Percentiles rank a stretch among this genome's conserved stretches.
Conservation (phyloP, 2,113 vertebrate genomes). For the Daboia siamensis region DNA sequence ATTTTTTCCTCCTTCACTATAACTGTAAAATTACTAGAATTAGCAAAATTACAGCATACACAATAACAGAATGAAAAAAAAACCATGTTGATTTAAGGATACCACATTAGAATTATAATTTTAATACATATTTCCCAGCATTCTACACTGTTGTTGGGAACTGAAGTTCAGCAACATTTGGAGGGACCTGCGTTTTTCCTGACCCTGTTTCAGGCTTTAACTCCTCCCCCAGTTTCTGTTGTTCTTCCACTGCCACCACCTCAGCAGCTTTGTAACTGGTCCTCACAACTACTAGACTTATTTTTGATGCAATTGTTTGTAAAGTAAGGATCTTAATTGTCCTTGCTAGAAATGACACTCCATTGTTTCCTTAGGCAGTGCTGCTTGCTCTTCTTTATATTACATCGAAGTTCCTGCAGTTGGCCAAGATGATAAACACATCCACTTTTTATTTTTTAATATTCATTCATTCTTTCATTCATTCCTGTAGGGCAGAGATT, state of each 20-base stretch:
- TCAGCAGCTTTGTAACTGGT: rapidly evolving
- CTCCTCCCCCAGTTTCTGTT: neutral
- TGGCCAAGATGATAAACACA: neutral
- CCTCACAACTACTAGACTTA: neutral
- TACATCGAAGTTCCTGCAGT: neutral
- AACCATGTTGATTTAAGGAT: neutral
- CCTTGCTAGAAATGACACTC: neutral
- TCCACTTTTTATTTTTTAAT: neutral
- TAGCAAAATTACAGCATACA: neutral
- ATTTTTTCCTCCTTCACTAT: neutral
- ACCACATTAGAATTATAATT: neutral
- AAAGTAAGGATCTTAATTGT: neutral
- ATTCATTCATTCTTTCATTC: neutral
- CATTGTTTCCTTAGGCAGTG: neutral
- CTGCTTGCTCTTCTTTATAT: neutral
- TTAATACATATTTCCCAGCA: neutral
- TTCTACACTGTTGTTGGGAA: neutral
- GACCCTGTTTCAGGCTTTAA: neutral
- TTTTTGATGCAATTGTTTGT: neutral
- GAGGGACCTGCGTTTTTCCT: neutral
- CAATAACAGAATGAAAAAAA: neutral
- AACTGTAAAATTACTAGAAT: neutral
- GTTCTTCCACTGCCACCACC: neutral
- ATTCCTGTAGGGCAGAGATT: neutral
- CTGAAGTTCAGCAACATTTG: neutral